Evolutionary conservation across 1,140 invertebrate species (phyloP).

Genomic region (Steinernema feltiae): DNA sequence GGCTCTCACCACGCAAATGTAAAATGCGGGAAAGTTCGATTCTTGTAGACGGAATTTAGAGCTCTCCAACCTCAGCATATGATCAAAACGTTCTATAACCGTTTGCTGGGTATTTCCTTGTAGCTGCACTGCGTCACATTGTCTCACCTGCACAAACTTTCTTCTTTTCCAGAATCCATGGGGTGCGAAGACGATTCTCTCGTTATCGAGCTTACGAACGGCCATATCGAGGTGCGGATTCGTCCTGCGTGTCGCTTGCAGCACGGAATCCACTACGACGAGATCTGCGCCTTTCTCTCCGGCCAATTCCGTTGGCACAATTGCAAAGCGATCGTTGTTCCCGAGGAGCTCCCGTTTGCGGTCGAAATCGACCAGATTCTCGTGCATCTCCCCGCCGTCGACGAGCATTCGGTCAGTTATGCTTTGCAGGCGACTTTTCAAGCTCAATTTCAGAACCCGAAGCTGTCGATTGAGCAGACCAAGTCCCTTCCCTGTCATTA

Average conservation of each 20-base stretch:
- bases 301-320: neutral
- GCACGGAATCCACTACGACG: constrained; percentile 6
- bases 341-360: neutral
- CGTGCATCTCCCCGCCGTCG: neutral
- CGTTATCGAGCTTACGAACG: neutral
- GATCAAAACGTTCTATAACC: too few relatives aligned
- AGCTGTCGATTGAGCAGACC: neutral
- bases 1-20: too few relatives aligned
- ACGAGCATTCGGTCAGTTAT: neutral
- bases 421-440: neutral
- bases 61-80: too few relatives aligned
- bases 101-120: too few relatives aligned
- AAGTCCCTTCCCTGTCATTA: neutral
- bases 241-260: neutral
- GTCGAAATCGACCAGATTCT: neutral
- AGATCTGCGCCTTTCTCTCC: neutral
- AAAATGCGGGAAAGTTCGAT: too few relatives aligned
- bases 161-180: too few relatives aligned
- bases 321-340: neutral
- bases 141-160: too few relatives aligned
- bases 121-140: too few relatives aligned
- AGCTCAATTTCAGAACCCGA: neutral
- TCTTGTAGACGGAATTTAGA: too few relatives aligned
- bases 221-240: neutral
- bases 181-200: too few relatives aligned